phyloP scores from a whole-genome alignment of 2,113 vertebrate genomes.

The Zosterops hypoxanthus region DNA sequence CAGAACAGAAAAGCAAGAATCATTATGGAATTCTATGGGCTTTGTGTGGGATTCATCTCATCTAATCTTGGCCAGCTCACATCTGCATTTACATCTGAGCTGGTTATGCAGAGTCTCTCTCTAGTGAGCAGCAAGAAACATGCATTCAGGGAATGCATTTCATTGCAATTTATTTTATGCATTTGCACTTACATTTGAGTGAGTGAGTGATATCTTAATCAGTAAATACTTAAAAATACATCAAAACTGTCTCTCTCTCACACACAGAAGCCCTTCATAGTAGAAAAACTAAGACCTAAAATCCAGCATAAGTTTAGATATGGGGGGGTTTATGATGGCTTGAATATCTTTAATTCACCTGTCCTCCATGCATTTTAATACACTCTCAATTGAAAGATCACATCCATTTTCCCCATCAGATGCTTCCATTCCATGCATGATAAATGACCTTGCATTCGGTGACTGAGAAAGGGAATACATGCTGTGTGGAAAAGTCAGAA shows the following conservation, averaged over 20 bases:
- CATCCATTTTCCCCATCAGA: background rate
- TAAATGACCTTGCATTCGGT: background rate
- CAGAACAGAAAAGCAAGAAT: background rate
- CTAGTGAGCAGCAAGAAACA: background rate
- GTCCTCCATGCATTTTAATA: background rate
- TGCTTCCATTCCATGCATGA: background rate
- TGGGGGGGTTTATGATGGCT: background rate
- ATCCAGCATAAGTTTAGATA: background rate
- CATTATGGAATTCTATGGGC: background rate
- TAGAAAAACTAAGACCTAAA: background rate
- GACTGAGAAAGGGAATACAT: background rate
- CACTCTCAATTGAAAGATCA: background rate
- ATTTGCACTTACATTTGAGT: background rate
- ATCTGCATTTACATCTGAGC: background rate
- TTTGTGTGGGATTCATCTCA: background rate
- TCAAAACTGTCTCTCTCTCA: background rate
- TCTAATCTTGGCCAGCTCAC: background rate
- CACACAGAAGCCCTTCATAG: background rate
- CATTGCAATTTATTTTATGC: background rate
- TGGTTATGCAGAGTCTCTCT: background rate
- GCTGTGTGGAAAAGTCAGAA: background rate
- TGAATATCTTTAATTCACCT: background rate
- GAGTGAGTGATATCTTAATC: background rate
- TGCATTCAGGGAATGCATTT: background rate
- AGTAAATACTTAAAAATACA: background rate